Evolutionary conservation across 2,797 vertebrate species (phyloP).

Genomic region (Ispidina lecontei): DNA sequence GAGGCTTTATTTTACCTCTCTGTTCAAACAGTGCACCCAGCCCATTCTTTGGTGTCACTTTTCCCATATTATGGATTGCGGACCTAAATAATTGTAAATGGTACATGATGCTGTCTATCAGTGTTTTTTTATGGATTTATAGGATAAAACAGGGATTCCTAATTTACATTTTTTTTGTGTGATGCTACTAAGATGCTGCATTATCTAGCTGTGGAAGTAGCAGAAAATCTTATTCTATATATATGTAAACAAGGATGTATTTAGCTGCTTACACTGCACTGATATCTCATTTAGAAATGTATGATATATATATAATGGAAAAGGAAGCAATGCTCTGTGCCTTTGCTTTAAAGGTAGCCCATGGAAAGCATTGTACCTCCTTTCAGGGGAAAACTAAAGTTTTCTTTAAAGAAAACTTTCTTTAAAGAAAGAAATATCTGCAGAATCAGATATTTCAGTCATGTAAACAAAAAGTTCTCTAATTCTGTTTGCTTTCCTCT

Average conservation of each 20-base stretch:
- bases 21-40: conserved; percentile 39
- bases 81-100: conserved; percentile 18
- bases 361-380: not conserved
- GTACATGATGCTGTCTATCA: not conserved
- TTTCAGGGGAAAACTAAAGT: not conserved
- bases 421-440: too few species aligned
- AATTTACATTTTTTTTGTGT: not conserved
- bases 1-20: conserved; percentile 44
- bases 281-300: not conserved
- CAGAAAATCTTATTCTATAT: conserved; percentile 20
- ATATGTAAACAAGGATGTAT: not conserved
- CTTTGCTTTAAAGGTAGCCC: not conserved
- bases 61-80: conserved; percentile 10
- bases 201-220: not conserved
- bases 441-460: not conserved
- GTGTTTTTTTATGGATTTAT: not conserved
- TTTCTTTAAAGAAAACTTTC: too few species aligned
- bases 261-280: conserved; percentile 19
- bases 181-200: not conserved
- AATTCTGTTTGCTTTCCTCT: not conserved
- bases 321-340: conserved; percentile 77
- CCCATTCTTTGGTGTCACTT: not conserved
- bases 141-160: conserved; percentile 9
- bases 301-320: conserved; percentile 25
- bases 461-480: not conserved